Evolutionary conservation across 1,140 invertebrate species (phyloP), one percentile per base, ranked within the genome.

Genomic region (Lepidurus packardi): DNA sequence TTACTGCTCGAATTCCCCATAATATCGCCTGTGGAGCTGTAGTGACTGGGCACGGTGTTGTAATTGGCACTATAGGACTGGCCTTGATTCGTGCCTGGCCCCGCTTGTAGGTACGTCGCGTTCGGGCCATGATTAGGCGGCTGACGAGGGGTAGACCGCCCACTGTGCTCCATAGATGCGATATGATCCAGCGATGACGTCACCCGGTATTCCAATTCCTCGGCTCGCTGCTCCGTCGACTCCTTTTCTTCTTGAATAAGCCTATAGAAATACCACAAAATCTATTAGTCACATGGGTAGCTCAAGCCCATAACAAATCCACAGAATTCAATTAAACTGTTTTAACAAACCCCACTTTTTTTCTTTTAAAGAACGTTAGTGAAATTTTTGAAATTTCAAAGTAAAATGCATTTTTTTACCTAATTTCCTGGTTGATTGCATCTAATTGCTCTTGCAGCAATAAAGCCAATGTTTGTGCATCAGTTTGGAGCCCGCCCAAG

Each of bases 391-490:
- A 10, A 74, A 81, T 6, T 0, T 78, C 16, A 43, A 11, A n/a
- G 44, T 76, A 9, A 43, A 43, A 78, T 77, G 77, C 25, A 34
- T 1, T 34, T 34, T 34, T 3, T 4, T 82, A 89, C 88, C 90
- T 90, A 81, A 99, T 99, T 89, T 99, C 98, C 84, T 98, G 98
- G 86, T 99, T 99, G 82, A 99, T 99, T 81, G 98, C 98, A 87
- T 99, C 97, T 74, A 99, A 87, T 85, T 99, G 97, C 85, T 99
- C 97, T 86, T 99, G 98, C 79, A 99, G 88, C 95, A 99, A 98
- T 82, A 98, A 89, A 34, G 98, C 98, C 78, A 99, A 87, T 0
- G 97, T 96, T 85, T 99, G 97, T 43, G 98, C 97, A 85, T 99
- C 97, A 7, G 94, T 95, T 83, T 95, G 93, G 5, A 65, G 91